Percentiles rank a stretch among this genome's conserved stretches.
These are phyloP conservation scores for Ectemnius cavifrons DNA, from an alignment of 2,888 invertebrate species.

Conservation along the genomic window DNA sequence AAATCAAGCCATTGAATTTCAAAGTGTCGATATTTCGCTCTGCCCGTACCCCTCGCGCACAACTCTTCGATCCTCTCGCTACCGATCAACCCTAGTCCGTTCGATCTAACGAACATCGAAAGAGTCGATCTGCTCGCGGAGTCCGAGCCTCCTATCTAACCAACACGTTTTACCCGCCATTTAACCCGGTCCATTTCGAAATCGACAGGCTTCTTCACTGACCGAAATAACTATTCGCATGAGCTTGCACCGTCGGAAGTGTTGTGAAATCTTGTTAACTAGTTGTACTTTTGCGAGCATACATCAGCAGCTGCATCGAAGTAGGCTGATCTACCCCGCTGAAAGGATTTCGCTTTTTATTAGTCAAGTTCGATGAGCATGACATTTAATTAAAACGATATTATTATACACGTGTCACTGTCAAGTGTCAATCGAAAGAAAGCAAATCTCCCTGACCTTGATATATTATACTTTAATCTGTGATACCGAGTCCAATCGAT, in stretches of 20 bases:
- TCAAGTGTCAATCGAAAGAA: no score
- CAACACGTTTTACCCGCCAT: not conserved
- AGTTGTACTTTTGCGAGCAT: not conserved
- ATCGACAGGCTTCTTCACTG: not conserved
- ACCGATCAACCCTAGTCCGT: constrained; percentile 35
- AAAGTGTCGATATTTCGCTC: constrained; percentile 67
- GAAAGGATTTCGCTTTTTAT: constrained; percentile 39
- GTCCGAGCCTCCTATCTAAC: no score
- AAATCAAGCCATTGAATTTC: constrained; percentile 73
- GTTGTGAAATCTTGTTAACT: not conserved
- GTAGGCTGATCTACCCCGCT: constrained; percentile 26
- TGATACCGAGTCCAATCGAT: no score
- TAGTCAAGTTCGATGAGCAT: constrained; percentile 22
- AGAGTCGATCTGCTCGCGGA: not conserved
- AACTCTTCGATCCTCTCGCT: constrained; percentile 26
- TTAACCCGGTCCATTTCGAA: not conserved
- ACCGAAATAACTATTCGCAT: not conserved
- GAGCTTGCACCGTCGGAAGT: not conserved
- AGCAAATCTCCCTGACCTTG: no score
- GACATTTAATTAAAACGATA: constrained; percentile 42
- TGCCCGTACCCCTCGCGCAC: constrained; percentile 28
- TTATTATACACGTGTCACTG: constrained; percentile 17
- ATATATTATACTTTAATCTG: no score
- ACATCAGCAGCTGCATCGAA: constrained; percentile 25
- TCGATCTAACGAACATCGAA: constrained; percentile 22